Evolutionary conservation across 2,888 invertebrate genomes (phyloP).

Genomic region (Eristalis tenax): DNA sequence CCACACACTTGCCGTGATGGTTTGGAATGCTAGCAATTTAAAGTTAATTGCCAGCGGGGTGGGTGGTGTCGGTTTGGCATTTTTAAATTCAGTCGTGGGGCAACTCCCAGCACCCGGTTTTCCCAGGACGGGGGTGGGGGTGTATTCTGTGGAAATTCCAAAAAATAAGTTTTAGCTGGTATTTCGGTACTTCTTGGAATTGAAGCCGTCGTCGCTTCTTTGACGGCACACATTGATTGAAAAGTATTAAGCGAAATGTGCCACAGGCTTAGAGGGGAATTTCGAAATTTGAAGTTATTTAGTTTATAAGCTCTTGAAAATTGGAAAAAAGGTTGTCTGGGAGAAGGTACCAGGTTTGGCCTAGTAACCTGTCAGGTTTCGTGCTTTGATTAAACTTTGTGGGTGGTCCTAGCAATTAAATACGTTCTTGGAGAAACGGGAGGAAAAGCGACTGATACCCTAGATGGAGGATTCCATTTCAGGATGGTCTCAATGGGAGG

Average conservation of each 20-base stretch:
- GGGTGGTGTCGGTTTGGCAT: neutral
- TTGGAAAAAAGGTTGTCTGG: too few species aligned
- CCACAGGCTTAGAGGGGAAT: neutral
- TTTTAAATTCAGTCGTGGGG: neutral
- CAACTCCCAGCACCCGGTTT: too few species aligned
- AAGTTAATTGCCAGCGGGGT: slow-evolving; percentile 6
- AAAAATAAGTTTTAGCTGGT: neutral
- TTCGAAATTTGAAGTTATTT: neutral
- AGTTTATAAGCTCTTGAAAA: too few species aligned
- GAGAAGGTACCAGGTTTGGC: too few species aligned
- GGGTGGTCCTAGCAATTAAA: too few species aligned
- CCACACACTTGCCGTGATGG: neutral
- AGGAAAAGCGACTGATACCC: too few species aligned
- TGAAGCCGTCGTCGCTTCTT: neutral
- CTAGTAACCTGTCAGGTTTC: too few species aligned
- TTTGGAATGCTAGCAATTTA: neutral
- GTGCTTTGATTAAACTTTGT: too few species aligned
- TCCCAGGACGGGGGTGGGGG: too few species aligned
- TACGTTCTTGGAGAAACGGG: too few species aligned
- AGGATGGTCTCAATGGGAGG: too few species aligned
- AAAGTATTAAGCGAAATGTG: neutral
- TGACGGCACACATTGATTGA: neutral
- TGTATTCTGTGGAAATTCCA: neutral
- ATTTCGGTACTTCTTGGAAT: neutral
- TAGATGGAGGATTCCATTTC: too few species aligned